Evolutionary conservation across 2,113 vertebrate species (phyloP), one percentile per base, ranked within the genome.

Genomic region (Thamnaconus septentrionalis): DNA sequence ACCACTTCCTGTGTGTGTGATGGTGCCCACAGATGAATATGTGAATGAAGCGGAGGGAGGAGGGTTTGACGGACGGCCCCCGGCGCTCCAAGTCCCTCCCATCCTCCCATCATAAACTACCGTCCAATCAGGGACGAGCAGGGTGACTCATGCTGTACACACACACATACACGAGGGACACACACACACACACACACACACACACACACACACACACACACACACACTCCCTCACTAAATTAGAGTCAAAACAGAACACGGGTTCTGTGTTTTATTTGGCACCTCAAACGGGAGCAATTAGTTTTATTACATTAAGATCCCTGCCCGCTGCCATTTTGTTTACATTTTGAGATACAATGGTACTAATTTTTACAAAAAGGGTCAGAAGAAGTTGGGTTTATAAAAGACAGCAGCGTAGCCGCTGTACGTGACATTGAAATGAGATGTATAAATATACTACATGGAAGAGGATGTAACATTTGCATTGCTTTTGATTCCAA

Each of bases 21-120:
- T 69, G 86, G 85, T 85, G 91, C 90, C 81, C 87, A 91, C 92
- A 90, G 87, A 91, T 90, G 88, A 91, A 92, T 89, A 92, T 87
- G 89, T 95, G 94, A 96, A 94, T 94, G 94, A 88, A 94, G 91
- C 91, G 66, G 82, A 86, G 91, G 50, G 90, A 90, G 50, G 90
- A 90, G 87, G 89, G 92, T 93, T 91, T 93, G 94, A 94, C 93
- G 88, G 91, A 90, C 85, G 69, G 66, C 88, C 92, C 90, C 91
- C 75, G 79, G 84, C 85, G 86, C 87, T 71, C 71, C 59, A 31
- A 31, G 18, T 74, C 69, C 58, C 76, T 56, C 76, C 71, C 60
- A 77, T 73, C 81, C 78, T 70, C 81, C 77, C 67, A 70, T 66
- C 62, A 78, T 80, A 80, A 72, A 84, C 79, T 66, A 69, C 67